These are phyloP conservation scores for Aurelia aurita DNA, from an alignment of 30 jellyfish, hydroid and myxozoan species.

Conservation along the genomic window DNA sequence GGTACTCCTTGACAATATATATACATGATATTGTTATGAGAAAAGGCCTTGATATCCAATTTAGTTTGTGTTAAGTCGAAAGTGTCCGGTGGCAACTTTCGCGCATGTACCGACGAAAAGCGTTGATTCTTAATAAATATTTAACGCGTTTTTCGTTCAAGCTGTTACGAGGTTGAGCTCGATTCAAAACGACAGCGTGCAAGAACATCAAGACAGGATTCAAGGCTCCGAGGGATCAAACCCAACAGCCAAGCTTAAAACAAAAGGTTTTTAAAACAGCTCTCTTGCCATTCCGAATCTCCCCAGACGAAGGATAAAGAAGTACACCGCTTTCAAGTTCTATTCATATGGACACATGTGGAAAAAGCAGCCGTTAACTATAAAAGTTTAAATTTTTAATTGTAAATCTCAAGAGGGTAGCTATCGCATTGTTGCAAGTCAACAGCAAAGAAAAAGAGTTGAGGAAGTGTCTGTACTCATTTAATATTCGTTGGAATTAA, in stretches of 20 bases:
- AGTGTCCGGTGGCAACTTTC: neutral
- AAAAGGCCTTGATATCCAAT: too few species aligned
- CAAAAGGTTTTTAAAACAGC: too few species aligned
- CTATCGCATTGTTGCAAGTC: slow-evolving; percentile 10
- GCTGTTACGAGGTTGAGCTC: slow-evolving; percentile 46
- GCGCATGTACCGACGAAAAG: slow-evolving; percentile 50
- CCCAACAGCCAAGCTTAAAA: too few species aligned
- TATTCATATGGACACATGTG: too few species aligned
- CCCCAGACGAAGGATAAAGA: too few species aligned
- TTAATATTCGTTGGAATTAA: neutral
- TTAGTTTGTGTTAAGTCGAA: too few species aligned
- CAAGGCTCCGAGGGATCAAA: too few species aligned
- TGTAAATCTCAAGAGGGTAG: slow-evolving; percentile 14
- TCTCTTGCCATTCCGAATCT: too few species aligned
- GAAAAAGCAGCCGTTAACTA: neutral
- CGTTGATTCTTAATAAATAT: slow-evolving; percentile 37
- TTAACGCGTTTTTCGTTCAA: slow-evolving; percentile 51
- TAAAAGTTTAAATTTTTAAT: neutral
- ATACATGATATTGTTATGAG: too few species aligned
- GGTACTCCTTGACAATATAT: too few species aligned
- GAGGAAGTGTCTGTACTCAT: neutral
- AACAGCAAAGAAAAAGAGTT: neutral
- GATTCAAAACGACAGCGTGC: slow-evolving; percentile 11
- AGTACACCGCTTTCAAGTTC: too few species aligned
- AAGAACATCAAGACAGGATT: neutral